Evolutionary conservation across 2,888 invertebrate species (phyloP), one percentile per base, ranked within the genome.

Genomic region (Pogonocherus hispidulus): DNA sequence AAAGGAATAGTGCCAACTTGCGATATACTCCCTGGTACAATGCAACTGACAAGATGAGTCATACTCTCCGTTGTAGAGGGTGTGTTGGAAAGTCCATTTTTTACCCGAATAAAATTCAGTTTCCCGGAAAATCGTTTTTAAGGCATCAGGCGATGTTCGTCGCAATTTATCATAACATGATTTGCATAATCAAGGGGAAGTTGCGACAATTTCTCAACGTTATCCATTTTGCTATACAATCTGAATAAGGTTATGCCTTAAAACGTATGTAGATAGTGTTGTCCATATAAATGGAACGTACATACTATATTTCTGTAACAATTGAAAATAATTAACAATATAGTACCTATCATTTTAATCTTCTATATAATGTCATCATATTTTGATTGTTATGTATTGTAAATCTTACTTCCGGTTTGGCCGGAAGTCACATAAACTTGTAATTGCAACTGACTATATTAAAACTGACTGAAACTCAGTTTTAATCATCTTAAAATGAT

Each of bases 41-140:
- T 52, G 52, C 32, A 32, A 19, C 52, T 32, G 52, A 52, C 52
- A 32, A 52, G 52, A 52, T 52, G 52, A 52, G 52, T 52, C 52
- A 52, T 32, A 52, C 18, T 32, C 32, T 32, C 52, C 9, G 52
- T 9, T 18, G 19, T 3, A 23, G 23, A 51, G 52, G 52, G 52
- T 32, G 52, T 52, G 52, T 32, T 52, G 52, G 52, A 52, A 52
- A 52, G 32, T 52, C 32, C 32, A 52, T 52, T 32, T 52, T 52
- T 52, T 52, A 52, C 22, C 32, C 1, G 52, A 27, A 27, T 23
- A 27, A n/a, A 32, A 52, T 52, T 52, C 32, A 52, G 27, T 32
- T 52, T 18, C 52, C 9, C 9, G 19, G 19, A 52, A 18, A 14
- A 52, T 32, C 52, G 16, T 16, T 52, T 32, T 16, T 11, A 32